A percentile compares a stretch with the other conserved stretches of the same genome.
These are phyloP conservation scores for Brachionus sp. DNA, from an alignment of 1,140 invertebrate genomes.

Conservation along the genomic window DNA sequence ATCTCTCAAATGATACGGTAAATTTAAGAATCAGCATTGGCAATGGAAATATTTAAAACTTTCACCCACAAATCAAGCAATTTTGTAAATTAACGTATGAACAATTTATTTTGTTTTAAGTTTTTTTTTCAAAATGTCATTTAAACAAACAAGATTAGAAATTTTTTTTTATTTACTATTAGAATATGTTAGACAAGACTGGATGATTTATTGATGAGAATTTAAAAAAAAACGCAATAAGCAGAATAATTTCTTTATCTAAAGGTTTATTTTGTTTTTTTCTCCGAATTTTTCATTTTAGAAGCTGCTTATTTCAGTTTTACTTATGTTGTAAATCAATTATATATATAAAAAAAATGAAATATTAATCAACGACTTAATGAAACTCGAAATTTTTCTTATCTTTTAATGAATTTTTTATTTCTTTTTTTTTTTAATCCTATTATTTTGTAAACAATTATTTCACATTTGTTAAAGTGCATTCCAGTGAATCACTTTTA, in stretches of 20 bases:
- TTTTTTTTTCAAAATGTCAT: too few relatives aligned
- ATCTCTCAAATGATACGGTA: too few relatives aligned
- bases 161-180: not conserved
- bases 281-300: not conserved
- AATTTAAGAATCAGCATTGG: too few relatives aligned
- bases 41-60: too few relatives aligned
- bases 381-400: not conserved
- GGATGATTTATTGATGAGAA: slow-evolving; percentile 2
- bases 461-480: not conserved
- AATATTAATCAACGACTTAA: slow-evolving; percentile 12
- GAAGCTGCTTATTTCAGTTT: not conserved
- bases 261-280: not conserved
- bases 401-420: slow-evolving; percentile 35
- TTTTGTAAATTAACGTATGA: too few relatives aligned
- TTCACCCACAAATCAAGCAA: too few relatives aligned
- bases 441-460: not conserved
- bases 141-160: too few relatives aligned
- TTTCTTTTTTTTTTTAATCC: not conserved
- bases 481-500: not conserved
- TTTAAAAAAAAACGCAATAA: not conserved
- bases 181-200: not conserved
- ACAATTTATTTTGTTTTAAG: too few relatives aligned
- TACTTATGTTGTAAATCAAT: slow-evolving; percentile 22
- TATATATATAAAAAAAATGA: slow-evolving; percentile 16
- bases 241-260: not conserved